phyloP scores from a whole-genome alignment of 2,113 vertebrate genomes.

The Rhinolophus ferrumequinum region DNA sequence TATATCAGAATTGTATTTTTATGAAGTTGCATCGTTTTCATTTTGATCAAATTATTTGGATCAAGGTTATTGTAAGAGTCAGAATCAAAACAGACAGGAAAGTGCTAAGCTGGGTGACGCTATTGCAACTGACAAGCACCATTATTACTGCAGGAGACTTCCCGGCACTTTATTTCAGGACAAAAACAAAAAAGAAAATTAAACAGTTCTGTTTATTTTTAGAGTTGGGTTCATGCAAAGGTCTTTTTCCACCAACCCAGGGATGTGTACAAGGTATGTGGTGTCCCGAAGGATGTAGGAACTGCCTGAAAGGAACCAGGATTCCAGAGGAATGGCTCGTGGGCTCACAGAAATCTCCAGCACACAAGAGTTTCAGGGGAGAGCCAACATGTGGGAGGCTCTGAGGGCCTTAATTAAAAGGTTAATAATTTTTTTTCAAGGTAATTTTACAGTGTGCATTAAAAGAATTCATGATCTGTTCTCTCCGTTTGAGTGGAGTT shows the following conservation, averaged over 20 bases:
- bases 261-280: not conserved
- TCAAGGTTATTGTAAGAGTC: slow-evolving; percentile 32
- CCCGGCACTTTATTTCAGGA: not conserved
- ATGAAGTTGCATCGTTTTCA: not conserved
- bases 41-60: slow-evolving; percentile 29
- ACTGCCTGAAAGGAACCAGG: not conserved
- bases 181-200: not conserved
- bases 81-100: slow-evolving; percentile 15
- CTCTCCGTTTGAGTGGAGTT: not conserved
- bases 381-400: not conserved
- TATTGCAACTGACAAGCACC: not conserved
- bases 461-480: slow-evolving; percentile 39
- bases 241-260: not conserved
- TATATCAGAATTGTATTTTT: not conserved
- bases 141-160: not conserved
- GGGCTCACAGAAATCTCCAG: not conserved
- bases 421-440: slow-evolving; percentile 13
- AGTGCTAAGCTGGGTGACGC: not conserved
- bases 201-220: slow-evolving; percentile 23
- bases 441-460: slow-evolving; percentile 8
- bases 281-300: not conserved
- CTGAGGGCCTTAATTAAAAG: slow-evolving; percentile 47
- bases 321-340: not conserved
- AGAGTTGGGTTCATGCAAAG: not conserved
- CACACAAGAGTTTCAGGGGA: not conserved